A percentile compares a stretch with the other conserved stretches of the same genome.
phyloP scores from a whole-genome alignment of 2,797 vertebrate species.

The Acomys russatus region DNA sequence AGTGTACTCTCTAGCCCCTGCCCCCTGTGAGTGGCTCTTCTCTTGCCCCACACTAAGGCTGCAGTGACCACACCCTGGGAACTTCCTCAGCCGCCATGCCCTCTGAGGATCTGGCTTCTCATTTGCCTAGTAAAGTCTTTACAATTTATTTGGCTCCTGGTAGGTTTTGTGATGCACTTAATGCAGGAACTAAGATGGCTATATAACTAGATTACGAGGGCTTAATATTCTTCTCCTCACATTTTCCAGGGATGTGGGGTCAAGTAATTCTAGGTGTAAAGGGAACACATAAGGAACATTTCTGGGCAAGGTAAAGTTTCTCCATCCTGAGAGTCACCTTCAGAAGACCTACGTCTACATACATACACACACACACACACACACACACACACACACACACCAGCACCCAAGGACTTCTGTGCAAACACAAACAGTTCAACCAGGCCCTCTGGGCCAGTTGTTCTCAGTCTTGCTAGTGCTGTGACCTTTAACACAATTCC shows the following conservation, averaged over 20 bases:
- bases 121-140: not conserved
- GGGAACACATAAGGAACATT: not conserved
- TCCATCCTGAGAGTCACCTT: not conserved
- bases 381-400: not conserved
- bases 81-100: not conserved
- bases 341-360: not conserved
- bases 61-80: not conserved
- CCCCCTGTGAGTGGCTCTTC: not conserved
- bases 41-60: not conserved
- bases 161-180: not conserved
- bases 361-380: not conserved
- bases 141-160: not conserved
- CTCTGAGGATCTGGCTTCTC: not conserved
- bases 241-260: not conserved
- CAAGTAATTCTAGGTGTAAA: not conserved
- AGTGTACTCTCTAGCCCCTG: not conserved
- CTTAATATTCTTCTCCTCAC: conserved; percentile 12
- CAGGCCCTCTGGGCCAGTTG: not conserved
- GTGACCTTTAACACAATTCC: not conserved
- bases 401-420: not conserved
- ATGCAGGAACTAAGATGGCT: not conserved
- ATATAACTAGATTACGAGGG: not conserved
- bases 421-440: not conserved
- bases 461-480: not conserved
- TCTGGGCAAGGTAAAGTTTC: not conserved